These are phyloP conservation scores for Onychorhynchus coronatus DNA, from an alignment of 2,113 vertebrate species.

Conservation along the genomic window DNA sequence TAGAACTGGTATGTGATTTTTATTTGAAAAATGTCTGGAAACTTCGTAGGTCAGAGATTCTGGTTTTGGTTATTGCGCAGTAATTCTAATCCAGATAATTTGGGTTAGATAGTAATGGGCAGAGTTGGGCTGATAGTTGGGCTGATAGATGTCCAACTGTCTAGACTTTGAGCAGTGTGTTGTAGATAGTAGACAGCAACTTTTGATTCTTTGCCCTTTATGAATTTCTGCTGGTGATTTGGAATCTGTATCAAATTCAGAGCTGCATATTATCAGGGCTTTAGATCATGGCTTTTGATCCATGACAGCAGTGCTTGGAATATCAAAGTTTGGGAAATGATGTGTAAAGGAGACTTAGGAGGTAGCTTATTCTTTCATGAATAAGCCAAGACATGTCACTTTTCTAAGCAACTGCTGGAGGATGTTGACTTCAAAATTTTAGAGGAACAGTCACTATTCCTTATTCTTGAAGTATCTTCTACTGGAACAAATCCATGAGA, in stretches of 20 bases:
- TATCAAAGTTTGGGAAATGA: background rate
- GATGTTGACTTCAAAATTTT: background rate
- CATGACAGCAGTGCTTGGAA: background rate
- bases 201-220: background rate
- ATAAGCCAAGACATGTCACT: background rate
- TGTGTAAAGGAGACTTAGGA: background rate
- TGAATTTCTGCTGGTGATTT: background rate
- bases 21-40: background rate
- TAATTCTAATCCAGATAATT: background rate
- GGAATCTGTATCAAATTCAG: background rate
- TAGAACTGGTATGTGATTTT: background rate
- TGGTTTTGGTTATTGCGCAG: background rate
- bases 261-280: background rate
- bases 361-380: background rate
- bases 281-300: background rate
- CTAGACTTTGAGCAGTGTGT: background rate
- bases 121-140: background rate
- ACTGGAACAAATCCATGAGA: background rate
- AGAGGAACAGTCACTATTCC: background rate
- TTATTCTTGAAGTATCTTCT: background rate
- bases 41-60: background rate
- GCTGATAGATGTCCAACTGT: background rate
- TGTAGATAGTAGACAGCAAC: background rate
- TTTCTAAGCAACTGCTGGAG: background rate
- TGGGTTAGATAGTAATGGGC: accelerated